Conservation (phyloP, 2,888 invertebrate genomes). For the Archips crataeganus region DNA sequence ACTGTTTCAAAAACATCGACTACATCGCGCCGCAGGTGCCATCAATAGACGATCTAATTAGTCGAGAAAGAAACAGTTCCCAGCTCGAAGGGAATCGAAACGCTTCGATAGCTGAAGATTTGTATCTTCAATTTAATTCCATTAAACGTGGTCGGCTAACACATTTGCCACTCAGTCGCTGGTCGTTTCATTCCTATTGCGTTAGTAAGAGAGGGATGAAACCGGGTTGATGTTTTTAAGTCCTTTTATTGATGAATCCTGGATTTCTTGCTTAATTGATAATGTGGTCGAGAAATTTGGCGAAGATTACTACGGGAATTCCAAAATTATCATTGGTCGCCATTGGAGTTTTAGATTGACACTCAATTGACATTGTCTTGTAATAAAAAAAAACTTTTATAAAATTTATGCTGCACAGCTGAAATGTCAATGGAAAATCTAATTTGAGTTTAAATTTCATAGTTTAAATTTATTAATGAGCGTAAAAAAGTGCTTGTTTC, state of each 20-base stretch:
- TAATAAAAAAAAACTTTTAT: no score
- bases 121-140: slow-evolving; percentile 47
- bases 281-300: background rate
- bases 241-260: slow-evolving; percentile 12
- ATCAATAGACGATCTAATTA: slow-evolving; percentile 75
- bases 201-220: background rate
- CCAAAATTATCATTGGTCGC: no score
- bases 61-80: slow-evolving; percentile 68
- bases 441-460: no score
- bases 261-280: background rate
- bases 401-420: no score
- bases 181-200: background rate
- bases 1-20: slow-evolving; percentile 43
- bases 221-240: background rate
- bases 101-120: slow-evolving; percentile 54
- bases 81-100: slow-evolving; percentile 66
- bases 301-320: no score
- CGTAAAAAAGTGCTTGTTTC: no score
- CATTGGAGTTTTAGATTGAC: no score
- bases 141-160: slow-evolving; percentile 16
- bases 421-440: no score
- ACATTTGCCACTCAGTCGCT: background rate
- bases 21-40: slow-evolving; percentile 71
- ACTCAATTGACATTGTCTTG: no score
- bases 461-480: no score